Evolutionary conservation across 2,797 vertebrate species (phyloP).

Genomic region (Peromyscus attwateri): DNA sequence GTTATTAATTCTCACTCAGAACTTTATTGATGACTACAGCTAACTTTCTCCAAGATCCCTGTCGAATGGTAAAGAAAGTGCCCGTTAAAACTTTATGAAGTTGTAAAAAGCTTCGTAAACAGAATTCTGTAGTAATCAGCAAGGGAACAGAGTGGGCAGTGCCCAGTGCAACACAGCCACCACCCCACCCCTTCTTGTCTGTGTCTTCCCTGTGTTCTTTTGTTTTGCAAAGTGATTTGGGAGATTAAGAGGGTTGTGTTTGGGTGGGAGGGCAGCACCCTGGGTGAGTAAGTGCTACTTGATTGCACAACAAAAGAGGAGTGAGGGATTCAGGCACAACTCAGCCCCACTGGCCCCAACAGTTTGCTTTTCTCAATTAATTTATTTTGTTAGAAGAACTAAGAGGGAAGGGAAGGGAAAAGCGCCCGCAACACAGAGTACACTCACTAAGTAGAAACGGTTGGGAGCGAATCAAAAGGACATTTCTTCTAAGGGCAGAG

Average conservation of each 20-base stretch:
- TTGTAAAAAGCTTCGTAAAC: neutral
- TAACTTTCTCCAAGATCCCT: neutral
- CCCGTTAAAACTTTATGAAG: neutral
- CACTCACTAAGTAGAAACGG: slow-evolving; percentile 72
- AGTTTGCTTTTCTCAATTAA: slow-evolving; percentile 80
- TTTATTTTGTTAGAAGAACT: slow-evolving; percentile 78
- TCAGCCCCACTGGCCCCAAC: slow-evolving; percentile 71
- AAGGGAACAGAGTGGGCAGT: neutral
- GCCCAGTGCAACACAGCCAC: too few species aligned
- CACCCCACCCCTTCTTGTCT: neutral
- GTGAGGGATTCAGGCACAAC: slow-evolving; percentile 70
- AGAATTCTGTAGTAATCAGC: neutral
- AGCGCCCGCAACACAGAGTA: slow-evolving; percentile 61
- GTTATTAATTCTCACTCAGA: neutral
- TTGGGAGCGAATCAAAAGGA: slow-evolving; percentile 75
- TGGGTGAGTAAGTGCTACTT: slow-evolving; percentile 79
- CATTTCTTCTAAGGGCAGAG: slow-evolving; percentile 51
- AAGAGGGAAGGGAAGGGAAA: slow-evolving; percentile 63
- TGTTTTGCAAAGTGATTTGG: slow-evolving; percentile 76
- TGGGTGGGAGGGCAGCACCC: slow-evolving; percentile 40
- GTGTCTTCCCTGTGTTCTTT: slow-evolving; percentile 60
- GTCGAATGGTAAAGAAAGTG: neutral
- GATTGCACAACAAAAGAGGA: slow-evolving; percentile 79
- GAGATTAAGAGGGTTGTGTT: slow-evolving; percentile 82
- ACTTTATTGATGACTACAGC: neutral